Evolutionary conservation across 2,797 vertebrate species (phyloP).

Genomic region (Coccyzus lansbergi): DNA sequence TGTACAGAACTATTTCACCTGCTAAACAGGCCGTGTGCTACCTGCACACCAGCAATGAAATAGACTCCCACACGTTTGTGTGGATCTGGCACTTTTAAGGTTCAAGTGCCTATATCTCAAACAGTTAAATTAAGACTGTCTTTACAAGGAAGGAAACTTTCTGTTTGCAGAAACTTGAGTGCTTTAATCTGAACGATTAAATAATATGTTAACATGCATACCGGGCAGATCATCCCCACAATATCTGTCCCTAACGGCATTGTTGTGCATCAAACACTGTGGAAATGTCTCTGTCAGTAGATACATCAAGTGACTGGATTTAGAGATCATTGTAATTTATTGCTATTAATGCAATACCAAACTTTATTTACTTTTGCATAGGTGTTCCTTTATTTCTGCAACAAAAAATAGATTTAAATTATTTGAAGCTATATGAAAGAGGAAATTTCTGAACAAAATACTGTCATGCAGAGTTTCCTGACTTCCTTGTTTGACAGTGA

Average conservation of each 20-base stretch:
- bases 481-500: constrained; percentile 53
- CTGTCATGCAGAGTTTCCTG: background rate
- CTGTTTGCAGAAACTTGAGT: background rate
- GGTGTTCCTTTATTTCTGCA: background rate
- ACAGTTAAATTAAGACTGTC: background rate
- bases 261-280: background rate
- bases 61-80: background rate
- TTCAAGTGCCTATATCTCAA: background rate
- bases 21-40: fast-evolving
- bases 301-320: background rate
- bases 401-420: background rate
- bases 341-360: background rate
- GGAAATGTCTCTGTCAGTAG: background rate
- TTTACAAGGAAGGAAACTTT: background rate
- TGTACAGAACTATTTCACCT: background rate
- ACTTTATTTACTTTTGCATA: background rate
- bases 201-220: background rate
- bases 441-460: constrained; percentile 12
- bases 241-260: background rate
- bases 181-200: background rate
- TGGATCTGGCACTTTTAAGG: background rate
- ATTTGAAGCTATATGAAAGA: background rate
- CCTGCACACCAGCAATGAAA: background rate
- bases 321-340: background rate
- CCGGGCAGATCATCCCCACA: background rate